Conservation (phyloP, 2,113 vertebrate species). For the Oryzias celebensis region DNA sequence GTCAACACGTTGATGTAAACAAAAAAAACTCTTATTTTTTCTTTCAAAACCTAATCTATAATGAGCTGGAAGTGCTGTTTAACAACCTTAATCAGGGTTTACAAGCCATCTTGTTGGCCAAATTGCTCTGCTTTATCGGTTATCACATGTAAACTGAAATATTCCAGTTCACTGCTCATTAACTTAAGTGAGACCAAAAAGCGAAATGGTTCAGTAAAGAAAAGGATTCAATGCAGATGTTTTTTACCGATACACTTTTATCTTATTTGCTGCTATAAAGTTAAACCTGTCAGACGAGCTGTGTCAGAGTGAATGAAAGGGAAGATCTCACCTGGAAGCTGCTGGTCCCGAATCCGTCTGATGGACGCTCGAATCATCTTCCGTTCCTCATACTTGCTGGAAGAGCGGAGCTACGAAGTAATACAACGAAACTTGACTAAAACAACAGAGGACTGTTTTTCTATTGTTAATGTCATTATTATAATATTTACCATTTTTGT, state of each 20-base stretch:
- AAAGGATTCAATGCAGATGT: too few relatives aligned
- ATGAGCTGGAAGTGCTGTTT: background rate
- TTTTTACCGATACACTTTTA: too few relatives aligned
- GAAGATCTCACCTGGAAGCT: constrained; percentile 79
- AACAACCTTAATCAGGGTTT: constrained; percentile 7
- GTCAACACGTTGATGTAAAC: background rate
- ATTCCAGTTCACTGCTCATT: too few relatives aligned
- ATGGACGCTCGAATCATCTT: constrained; percentile 91
- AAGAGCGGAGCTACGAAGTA: constrained; percentile 79
- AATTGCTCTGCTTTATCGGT: too few relatives aligned
- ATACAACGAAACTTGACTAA: background rate
- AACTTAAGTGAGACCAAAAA: too few relatives aligned
- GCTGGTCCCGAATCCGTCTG: constrained; percentile 84
- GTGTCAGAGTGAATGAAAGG: too few relatives aligned
- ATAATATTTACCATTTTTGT: constrained; percentile 81
- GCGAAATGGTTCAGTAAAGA: too few relatives aligned
- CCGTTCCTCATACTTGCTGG: constrained; percentile 88
- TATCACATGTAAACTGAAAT: too few relatives aligned
- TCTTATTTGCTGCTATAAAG: too few relatives aligned
- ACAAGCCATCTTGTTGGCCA: too few relatives aligned
- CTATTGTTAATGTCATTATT: background rate
- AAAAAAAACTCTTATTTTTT: constrained; percentile 7
- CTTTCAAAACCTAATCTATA: constrained; percentile 1
- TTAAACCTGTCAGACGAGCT: too few relatives aligned
- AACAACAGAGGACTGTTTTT: background rate